Base-by-base conservation (phyloP, 2,888 invertebrate species). In the Selenia dentaria region DNA sequence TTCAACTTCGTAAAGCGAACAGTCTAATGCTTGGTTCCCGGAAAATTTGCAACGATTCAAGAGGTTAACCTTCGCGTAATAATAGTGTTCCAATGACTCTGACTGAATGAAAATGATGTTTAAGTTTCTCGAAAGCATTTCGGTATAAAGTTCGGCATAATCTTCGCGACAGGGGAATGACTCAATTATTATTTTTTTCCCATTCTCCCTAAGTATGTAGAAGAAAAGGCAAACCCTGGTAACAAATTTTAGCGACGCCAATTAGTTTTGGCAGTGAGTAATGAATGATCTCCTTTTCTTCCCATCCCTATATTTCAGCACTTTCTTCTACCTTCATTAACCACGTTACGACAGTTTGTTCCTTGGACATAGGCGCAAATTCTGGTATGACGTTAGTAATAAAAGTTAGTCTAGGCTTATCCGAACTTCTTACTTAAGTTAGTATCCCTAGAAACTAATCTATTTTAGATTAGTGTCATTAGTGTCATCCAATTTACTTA, bases 211-310 rank as follows among this genome's bases (percentile, higher is more conserved):
- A 59, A 6, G 47, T 42, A 36, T 26, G 26, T n/a, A 40, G 4
- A 5, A 62, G 1, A 8, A 51, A 28, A 9, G 57, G 49, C 8
- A 59, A 27, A 5, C 50, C 46, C 24, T 56, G 54, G 18, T 59
- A 59, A 57, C 62, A 62, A 0, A 32, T 18, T 12, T 52, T 56
- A 1, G 62, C 59, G 0, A 51, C 2, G 0, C 59, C 57, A 5
- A n/a, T 11, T 6, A 57, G 25, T 28, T 54, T 57, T 1, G 53
- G 57, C 6, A 54, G 5, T 16, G 16, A 2, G 5, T 16, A 16
- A 16, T 16, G 16, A 3, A 16, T 16, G 3, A 16, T 3, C 5
- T 16, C 3, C 2, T 5, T 2, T 16, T 16, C 16, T 2, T 2
- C 2, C 16, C 16, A 16, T 5, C 16, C 16, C 2, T 16, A 16